Conservation (phyloP, 2,113 vertebrate species). For the Hippopotamus amphibius region DNA sequence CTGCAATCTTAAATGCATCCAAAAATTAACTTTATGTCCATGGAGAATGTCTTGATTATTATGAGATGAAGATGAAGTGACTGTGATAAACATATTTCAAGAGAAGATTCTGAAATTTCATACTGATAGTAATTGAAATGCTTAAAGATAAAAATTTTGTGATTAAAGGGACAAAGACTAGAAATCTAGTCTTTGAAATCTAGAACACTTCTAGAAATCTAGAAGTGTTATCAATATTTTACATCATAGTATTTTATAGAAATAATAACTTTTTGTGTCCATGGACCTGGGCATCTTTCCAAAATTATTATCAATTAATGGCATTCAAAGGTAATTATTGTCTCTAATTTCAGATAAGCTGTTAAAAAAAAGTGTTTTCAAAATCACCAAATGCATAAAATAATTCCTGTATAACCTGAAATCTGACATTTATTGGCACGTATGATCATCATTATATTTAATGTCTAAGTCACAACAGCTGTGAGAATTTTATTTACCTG, state of each 20-base stretch:
- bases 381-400: not conserved
- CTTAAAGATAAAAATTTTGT: not conserved
- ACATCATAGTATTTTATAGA: not conserved
- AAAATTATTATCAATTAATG: not conserved
- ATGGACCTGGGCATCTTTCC: not conserved
- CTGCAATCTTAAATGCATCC: not conserved
- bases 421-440: not conserved
- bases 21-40: not conserved
- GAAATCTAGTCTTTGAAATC: too few relatives aligned
- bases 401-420: not conserved
- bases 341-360: not conserved
- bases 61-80: not conserved
- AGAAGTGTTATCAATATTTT: not conserved
- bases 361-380: not conserved
- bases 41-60: not conserved
- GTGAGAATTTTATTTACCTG: not conserved
- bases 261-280: not conserved
- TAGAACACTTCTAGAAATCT: not conserved
- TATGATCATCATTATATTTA: not conserved
- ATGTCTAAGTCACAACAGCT: not conserved
- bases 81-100: not conserved
- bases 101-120: not conserved
- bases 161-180: not conserved
- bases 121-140: not conserved
- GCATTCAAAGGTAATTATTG: not conserved